A percentile compares a stretch with the other conserved stretches of the same genome.
Conservation (phyloP, 2,797 vertebrate genomes). For the Mormyrus proboscirostris region DNA sequence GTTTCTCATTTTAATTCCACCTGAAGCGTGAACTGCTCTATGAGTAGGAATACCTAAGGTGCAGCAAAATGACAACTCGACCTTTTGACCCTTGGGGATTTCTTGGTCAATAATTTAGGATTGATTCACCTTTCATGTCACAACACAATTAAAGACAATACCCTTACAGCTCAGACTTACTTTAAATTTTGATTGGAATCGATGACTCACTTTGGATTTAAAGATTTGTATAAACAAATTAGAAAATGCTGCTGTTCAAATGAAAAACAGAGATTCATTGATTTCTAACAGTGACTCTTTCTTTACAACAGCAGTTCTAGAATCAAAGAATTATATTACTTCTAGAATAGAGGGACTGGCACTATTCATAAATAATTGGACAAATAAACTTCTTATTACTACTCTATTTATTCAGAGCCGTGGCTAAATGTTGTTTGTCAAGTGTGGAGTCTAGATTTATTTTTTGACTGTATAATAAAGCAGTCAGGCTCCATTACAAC, state of each 20-base stretch:
- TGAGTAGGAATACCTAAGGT: constrained; percentile 24
- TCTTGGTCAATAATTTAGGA: constrained; percentile 58
- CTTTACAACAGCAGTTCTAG: neutral
- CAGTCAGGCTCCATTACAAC: neutral
- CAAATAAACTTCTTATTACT: neutral
- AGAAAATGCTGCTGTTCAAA: neutral
- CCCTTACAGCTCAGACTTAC: constrained; percentile 45
- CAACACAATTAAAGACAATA: constrained; percentile 66
- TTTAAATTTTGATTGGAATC: constrained; percentile 65
- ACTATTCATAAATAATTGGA: neutral
- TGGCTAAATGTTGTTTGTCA: neutral
- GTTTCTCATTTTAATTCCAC: neutral
- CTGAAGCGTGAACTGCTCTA: neutral
- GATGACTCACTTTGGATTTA: constrained; percentile 38
- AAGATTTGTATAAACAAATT: constrained; percentile 11
- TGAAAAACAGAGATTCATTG: neutral
- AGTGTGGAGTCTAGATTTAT: neutral
- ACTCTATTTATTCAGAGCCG: neutral
- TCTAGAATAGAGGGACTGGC: neutral
- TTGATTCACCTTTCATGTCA: constrained; percentile 63
- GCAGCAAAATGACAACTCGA: constrained; percentile 40
- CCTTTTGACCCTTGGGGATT: constrained; percentile 55
- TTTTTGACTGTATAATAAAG: neutral
- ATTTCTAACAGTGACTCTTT: neutral
- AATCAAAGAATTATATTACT: neutral